These are phyloP conservation scores for Silurus aristotelis DNA, from an alignment of 2,797 vertebrate genomes.

Conservation along the genomic window DNA sequence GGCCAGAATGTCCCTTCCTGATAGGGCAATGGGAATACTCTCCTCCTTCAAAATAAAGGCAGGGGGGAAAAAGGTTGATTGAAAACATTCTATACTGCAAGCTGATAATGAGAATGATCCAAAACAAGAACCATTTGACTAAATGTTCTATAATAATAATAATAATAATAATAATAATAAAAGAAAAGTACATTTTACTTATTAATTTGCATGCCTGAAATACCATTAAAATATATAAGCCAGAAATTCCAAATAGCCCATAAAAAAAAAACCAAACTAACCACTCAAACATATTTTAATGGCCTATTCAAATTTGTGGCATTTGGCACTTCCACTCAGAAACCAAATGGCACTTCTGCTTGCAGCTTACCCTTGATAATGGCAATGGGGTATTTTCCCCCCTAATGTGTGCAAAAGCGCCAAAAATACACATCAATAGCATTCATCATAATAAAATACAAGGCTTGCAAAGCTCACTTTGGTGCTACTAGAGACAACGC, in stretches of 20 bases:
- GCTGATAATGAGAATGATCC: not conserved
- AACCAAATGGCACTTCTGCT: not conserved
- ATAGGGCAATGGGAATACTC: conserved; percentile 79
- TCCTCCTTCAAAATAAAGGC: conserved; percentile 68
- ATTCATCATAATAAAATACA: not conserved
- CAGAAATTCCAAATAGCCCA: not conserved
- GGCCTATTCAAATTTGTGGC: not conserved
- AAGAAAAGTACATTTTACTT: not conserved
- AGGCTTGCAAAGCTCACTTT: not conserved
- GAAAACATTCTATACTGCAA: not conserved
- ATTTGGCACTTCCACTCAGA: not conserved
- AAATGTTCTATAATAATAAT: too few species aligned
- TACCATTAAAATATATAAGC: not conserved
- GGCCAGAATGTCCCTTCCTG: conserved; percentile 77
- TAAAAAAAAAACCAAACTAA: not conserved
- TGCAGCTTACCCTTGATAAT: not conserved
- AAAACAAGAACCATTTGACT: not conserved
- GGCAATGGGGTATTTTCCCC: not conserved
- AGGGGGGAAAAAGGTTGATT: too few species aligned
- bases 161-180: too few species aligned
- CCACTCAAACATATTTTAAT: not conserved
- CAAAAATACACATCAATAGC: not conserved
- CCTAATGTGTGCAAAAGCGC: not conserved
- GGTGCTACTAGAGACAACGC: not conserved
- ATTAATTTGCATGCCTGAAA: not conserved